Conservation (phyloP, 2,888 invertebrate species). For the Trichopria drosophilae region DNA sequence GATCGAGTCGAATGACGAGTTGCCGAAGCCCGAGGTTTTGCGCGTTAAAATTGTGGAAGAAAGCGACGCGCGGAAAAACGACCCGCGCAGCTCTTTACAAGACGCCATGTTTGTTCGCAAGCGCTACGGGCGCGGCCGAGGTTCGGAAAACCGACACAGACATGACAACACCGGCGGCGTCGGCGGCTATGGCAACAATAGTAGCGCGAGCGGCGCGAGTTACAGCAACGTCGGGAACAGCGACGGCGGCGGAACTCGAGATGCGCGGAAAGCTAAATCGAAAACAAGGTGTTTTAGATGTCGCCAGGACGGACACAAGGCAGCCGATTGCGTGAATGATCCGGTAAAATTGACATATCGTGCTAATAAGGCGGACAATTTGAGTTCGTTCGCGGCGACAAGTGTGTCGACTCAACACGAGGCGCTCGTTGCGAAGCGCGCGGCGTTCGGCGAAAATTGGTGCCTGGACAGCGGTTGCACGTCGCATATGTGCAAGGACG, state of each 20-base stretch:
- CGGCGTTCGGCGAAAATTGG: not conserved
- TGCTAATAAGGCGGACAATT: not conserved
- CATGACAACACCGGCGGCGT: too few species aligned
- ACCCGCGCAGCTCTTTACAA: not conserved
- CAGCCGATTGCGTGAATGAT: constrained; percentile 3
- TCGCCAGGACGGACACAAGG: constrained; percentile 9
- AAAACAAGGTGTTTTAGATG: constrained; percentile 12
- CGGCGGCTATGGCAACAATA: too few species aligned
- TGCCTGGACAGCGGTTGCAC: constrained; percentile 18
- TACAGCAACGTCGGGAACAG: too few species aligned
- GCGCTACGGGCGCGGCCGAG: not conserved
- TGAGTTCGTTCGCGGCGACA: not conserved
- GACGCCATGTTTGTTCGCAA: constrained; percentile 4
- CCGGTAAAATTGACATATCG: too few species aligned
- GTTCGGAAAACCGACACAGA: too few species aligned
- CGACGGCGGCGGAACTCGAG: too few species aligned
- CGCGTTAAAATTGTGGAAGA: not conserved
- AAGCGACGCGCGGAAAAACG: not conserved
- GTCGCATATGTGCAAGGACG: constrained; percentile 13
- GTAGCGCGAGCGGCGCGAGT: too few species aligned
- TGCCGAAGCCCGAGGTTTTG: not conserved
- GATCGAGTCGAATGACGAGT: too few species aligned
- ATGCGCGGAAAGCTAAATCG: constrained; percentile 7
- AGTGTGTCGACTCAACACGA: too few species aligned
- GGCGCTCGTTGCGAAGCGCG: not conserved